phyloP scores from a whole-genome alignment of 2,113 vertebrate species.

The Lichenostomus cassidix region DNA sequence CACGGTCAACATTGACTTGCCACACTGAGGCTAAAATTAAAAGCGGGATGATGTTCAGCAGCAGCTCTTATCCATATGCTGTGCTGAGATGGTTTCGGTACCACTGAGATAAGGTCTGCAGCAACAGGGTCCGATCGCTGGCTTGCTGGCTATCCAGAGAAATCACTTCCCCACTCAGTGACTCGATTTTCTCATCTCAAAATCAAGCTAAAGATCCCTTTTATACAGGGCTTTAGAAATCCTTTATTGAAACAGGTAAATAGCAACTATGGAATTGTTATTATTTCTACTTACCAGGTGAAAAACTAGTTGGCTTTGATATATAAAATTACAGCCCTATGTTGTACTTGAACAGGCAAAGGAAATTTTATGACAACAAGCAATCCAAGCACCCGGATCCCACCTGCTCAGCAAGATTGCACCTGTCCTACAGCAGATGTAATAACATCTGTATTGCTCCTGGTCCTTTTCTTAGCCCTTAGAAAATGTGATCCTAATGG shows the following conservation, averaged over 20 bases:
- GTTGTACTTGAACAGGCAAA: not conserved
- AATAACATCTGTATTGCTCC: constrained; percentile 19
- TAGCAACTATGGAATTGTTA: not conserved
- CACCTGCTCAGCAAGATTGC: not conserved
- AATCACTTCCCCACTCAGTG: not conserved
- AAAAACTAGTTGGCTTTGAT: not conserved
- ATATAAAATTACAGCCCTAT: not conserved
- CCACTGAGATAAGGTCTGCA: not conserved
- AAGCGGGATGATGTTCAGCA: not conserved
- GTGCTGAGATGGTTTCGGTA: not conserved
- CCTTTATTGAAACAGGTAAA: not conserved
- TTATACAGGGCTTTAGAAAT: not conserved
- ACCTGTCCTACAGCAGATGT: constrained; percentile 16
- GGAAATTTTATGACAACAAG: not conserved
- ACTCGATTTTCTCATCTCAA: not conserved
- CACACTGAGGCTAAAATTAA: not conserved
- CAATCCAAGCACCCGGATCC: not conserved
- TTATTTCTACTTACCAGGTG: not conserved
- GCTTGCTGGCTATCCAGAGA: not conserved
- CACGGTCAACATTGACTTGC: not conserved
- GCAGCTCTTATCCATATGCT: not conserved
- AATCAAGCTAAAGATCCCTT: not conserved
- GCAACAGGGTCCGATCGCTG: rapidly evolving
- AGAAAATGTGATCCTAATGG: not conserved
- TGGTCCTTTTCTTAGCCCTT: not conserved